Percentiles rank a stretch among this genome's conserved stretches.
Conservation (phyloP, 2,113 vertebrate genomes). For the Pangasianodon gigas region DNA sequence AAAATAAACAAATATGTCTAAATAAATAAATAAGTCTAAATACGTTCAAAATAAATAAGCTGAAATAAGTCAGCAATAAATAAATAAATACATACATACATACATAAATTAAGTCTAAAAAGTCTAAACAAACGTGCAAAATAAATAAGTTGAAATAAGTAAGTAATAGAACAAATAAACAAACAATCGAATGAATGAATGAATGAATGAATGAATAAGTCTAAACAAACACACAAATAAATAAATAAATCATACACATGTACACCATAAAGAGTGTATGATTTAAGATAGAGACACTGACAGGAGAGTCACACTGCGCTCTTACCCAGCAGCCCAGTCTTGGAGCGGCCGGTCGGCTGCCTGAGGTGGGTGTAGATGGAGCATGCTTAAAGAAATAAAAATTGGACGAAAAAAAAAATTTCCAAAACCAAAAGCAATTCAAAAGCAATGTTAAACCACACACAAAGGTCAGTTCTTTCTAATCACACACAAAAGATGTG, state of each 20-base stretch:
- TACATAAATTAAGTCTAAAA: no score
- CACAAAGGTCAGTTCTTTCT: neutral
- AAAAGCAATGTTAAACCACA: conserved; percentile 9
- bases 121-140: neutral
- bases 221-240: neutral
- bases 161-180: neutral
- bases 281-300: neutral
- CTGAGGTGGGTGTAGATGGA: conserved; percentile 65
- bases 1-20: neutral
- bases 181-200: no score
- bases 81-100: no score
- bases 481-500: neutral
- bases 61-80: no score
- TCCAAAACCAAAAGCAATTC: conserved; percentile 53
- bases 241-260: neutral
- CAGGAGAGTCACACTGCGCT: conserved; percentile 46
- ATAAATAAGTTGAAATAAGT: neutral
- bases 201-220: no score
- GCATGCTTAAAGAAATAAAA: conserved; percentile 66
- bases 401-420: conserved; percentile 39
- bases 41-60: no score
- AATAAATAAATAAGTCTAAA: neutral
- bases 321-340: conserved; percentile 73
- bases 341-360: conserved; percentile 69
- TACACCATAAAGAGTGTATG: neutral